phyloP scores from a whole-genome alignment of 2,888 invertebrate genomes.

The Melanargia galathea region DNA sequence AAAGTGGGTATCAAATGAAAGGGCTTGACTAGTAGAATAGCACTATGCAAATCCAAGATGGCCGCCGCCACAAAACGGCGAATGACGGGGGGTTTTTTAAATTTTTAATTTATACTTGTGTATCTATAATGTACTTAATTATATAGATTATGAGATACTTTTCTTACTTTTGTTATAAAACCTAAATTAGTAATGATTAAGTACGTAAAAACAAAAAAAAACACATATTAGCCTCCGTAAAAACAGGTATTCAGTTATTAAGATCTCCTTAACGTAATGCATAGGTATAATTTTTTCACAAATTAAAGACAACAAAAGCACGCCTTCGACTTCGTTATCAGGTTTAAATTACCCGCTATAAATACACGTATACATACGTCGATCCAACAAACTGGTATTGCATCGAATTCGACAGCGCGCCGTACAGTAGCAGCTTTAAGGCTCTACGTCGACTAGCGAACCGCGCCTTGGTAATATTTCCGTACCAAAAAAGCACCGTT shows the following conservation, averaged over 20 bases:
- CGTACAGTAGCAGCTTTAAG: slow-evolving; percentile 32
- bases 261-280: not conserved
- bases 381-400: slow-evolving; percentile 39
- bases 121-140: too few species aligned
- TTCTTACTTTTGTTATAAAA: too few species aligned
- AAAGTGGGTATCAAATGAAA: too few species aligned
- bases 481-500: not conserved
- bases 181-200: too few species aligned
- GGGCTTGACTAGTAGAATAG: too few species aligned
- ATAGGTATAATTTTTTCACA: slow-evolving; percentile 15
- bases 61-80: too few species aligned
- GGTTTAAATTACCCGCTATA: slow-evolving; percentile 27
- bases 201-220: not conserved
- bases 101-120: too few species aligned
- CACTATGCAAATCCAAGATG: too few species aligned
- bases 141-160: too few species aligned
- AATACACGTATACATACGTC: slow-evolving; percentile 31
- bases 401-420: slow-evolving; percentile 33
- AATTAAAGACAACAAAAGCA: slow-evolving; percentile 19
- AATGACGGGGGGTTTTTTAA: too few species aligned
- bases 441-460: slow-evolving; percentile 2
- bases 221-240: not conserved
- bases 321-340: slow-evolving; percentile 20
- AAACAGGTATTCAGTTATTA: not conserved
- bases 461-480: not conserved